These are phyloP conservation scores for Zaprionus inermis DNA, from an alignment of 1,140 invertebrate genomes.

Conservation along the genomic window DNA sequence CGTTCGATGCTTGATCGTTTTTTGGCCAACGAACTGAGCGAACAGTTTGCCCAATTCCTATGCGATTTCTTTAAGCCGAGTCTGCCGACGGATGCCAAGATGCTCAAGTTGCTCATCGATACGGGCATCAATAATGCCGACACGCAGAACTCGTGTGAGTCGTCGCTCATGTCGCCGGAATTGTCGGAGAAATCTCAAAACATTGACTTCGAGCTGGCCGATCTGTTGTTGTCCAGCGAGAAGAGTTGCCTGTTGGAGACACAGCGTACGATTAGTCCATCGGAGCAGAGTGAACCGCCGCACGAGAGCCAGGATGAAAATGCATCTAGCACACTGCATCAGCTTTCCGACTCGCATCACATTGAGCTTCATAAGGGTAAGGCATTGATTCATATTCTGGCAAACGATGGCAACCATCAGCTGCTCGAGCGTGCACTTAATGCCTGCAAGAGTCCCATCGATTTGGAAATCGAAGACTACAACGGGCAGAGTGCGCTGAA, in stretches of 20 bases:
- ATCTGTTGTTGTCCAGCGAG: conserved; percentile 79
- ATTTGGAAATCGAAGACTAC: conserved; percentile 88
- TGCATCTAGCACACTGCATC: conserved; percentile 74
- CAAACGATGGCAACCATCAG: conserved; percentile 89
- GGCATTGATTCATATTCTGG: conserved; percentile 90
- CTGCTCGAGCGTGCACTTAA: conserved; percentile 88
- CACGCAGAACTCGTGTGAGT: conserved; percentile 78
- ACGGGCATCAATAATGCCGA: conserved; percentile 86
- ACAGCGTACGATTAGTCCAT: conserved; percentile 76
- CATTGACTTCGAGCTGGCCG: conserved; percentile 82
- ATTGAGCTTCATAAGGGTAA: conserved; percentile 87
- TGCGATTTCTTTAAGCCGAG: conserved; percentile 85
- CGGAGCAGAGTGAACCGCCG: conserved; percentile 80
- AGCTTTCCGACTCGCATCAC: conserved; percentile 82
- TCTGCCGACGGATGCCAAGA: conserved; percentile 87
- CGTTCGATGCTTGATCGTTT: conserved; percentile 77
- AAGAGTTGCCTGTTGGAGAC: conserved; percentile 78
- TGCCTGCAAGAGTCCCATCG: conserved; percentile 85
- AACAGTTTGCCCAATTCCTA: conserved; percentile 77
- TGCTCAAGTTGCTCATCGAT: conserved; percentile 88
- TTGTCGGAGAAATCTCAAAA: conserved; percentile 83
- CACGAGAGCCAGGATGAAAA: conserved; percentile 80
- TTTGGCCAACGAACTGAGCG: conserved; percentile 71
- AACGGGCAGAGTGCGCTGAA: conserved; percentile 93
- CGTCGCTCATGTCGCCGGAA: conserved; percentile 81